phyloP scores from a whole-genome alignment of 2,888 invertebrate species.

The Pandemis heparana region DNA sequence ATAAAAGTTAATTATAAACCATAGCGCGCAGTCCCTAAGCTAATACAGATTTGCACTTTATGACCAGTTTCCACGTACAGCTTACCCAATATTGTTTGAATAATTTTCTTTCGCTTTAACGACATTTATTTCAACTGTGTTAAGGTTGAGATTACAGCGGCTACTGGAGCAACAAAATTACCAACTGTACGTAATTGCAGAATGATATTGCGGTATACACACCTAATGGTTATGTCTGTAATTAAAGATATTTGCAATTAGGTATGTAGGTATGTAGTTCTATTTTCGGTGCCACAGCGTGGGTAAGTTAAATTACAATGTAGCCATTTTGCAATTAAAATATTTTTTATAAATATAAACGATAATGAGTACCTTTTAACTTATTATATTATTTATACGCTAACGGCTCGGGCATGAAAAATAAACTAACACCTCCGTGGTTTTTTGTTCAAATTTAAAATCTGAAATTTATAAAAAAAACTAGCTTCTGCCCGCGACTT shows the following conservation, averaged over 20 bases:
- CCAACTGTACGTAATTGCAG: constrained; percentile 37
- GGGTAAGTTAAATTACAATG: constrained; percentile 1
- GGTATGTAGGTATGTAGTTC: constrained; percentile 33
- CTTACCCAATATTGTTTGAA: constrained; percentile 23
- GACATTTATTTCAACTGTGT: constrained; percentile 10
- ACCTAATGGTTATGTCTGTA: constrained; percentile 41
- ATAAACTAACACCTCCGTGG: too few relatives aligned
- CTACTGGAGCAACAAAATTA: constrained; percentile 22
- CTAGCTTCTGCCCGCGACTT: too few relatives aligned
- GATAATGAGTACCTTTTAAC: too few relatives aligned
- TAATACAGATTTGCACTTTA: constrained; percentile 44
- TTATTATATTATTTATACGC: too few relatives aligned
- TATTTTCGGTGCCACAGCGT: constrained; percentile 9
- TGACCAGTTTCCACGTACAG: constrained; percentile 39
- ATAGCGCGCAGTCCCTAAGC: constrained; percentile 38
- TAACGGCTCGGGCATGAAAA: too few relatives aligned
- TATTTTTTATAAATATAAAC: not conserved
- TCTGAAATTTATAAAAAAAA: too few relatives aligned
- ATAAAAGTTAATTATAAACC: constrained; percentile 41
- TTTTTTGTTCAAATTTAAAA: too few relatives aligned
- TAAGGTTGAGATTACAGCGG: constrained; percentile 13
- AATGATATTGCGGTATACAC: constrained; percentile 43
- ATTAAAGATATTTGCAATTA: constrained; percentile 40
- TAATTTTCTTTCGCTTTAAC: constrained; percentile 14
- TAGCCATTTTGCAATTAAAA: not conserved